Conservation (phyloP, 2,113 vertebrate genomes). For the Galeopterus variegatus region DNA sequence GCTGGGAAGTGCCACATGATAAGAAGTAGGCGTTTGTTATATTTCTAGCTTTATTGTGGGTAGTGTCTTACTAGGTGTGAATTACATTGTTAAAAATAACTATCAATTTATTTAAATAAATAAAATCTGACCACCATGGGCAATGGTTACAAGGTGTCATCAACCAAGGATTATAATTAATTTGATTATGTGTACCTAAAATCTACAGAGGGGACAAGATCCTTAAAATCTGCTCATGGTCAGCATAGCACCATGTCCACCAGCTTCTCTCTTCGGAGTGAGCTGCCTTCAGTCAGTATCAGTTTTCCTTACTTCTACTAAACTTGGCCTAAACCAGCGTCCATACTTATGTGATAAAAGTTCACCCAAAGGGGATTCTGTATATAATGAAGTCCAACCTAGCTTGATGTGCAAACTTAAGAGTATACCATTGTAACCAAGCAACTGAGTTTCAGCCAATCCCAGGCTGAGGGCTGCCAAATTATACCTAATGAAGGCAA, state of each 20-base stretch:
- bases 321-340: no score
- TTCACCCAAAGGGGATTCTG: no score
- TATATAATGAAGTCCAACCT: no score
- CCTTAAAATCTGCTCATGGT: not conserved
- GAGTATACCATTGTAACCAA: no score
- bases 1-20: not conserved
- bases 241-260: not conserved
- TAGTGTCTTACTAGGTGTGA: not conserved
- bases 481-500: no score
- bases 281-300: not conserved
- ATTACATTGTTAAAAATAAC: not conserved
- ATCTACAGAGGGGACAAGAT: not conserved
- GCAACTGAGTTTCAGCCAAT: no score
- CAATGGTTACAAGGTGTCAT: not conserved
- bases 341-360: no score
- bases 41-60: not conserved
- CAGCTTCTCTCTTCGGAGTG: not conserved
- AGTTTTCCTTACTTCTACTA: not conserved
- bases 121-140: not conserved
- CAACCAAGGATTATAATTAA: not conserved
- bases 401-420: no score
- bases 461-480: no score
- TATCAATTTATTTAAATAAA: slow-evolving; percentile 12
- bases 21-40: not conserved
- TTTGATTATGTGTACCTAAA: not conserved